Base-by-base conservation (phyloP, 2,888 invertebrate genomes). In the Therioaphis trifolii region DNA sequence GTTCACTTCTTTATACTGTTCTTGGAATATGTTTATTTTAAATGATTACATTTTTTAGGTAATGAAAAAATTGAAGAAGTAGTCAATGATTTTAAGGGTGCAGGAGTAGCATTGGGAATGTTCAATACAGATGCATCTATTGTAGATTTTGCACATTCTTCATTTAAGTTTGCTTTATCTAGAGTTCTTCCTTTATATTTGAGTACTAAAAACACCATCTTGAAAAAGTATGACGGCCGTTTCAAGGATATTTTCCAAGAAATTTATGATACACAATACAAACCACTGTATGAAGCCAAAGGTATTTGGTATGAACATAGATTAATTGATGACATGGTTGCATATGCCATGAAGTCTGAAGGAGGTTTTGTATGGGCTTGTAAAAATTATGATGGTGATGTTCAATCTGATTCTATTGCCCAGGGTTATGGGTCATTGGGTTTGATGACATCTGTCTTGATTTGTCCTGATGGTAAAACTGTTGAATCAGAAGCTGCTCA, bases 341-440 rank as follows among this genome's bases (percentile, higher is more conserved):
- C 99, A 2, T 97, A 98, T 88, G 94, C 94, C 49, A 96, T 99
- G 95, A 99, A 99, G 89, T 96, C 96, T 0, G 96, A 97, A 87
- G 99, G 99, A 86, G 99, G 99, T 63, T 99, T 99, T 89, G 98
- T 99, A 0, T 99, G 99, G 99, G 98, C 99, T 12, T 99, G 99
- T 89, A 99, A 99, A 89, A 99, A 99, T 89, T 99, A 99, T 88
- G 99, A 99, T 88, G 99, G 99, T 63, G 99, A 99, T 89, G 99
- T 99, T 0, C 99, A 99, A 89, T 98, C 97, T 0, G 99, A 99
- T 89, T 96, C 97, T 0, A 96, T 99, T 43, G 99, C 99, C 85
- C 99, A 99, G 90, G 98, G 98, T 49, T 96, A 94, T 87, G 96
- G 99, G 18, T 98, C 98, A 0, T 91, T 99, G 84, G 99, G 99